Evolutionary conservation across 1,140 invertebrate species (phyloP), one percentile per base, ranked within the genome.

Genomic region (Matsumurasca onukii): DNA sequence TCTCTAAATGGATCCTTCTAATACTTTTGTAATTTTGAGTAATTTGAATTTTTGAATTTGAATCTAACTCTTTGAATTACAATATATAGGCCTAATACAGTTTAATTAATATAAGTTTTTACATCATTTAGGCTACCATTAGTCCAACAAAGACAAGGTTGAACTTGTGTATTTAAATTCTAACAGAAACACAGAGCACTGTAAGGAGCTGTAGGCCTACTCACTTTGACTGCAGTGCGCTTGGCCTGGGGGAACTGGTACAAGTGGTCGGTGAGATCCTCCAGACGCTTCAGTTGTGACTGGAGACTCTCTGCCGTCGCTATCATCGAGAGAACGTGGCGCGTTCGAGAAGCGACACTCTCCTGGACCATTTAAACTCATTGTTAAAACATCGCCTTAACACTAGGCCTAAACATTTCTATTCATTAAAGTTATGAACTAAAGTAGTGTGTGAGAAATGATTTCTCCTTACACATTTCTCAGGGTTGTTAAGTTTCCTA

Each of bases 211-310:
- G n/a, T n/a, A n/a, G n/a, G n/a, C n/a, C n/a, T n/a, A 74, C 71
- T 76, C 81, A 89, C 87, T 80, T 89, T 90, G 22, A 89, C 84
- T 68, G 89, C 89, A 69, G 86, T 80, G 76, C 87, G 83, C 73
- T 86, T 86, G 1, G 90, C 84, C 74, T 91, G 86, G 0, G 89
- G 89, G 80, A 88, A 91, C 67, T 88, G 83, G 61, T 87, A 82
- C 0, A 94, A 76, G 76, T 93, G 90, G 12, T 79, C 77, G 49
- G 88, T 84, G 25, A 94, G 81, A 76, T 90, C 86, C 73, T 91
- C 86, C 1, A 89, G 76, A 69, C 88, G 79, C 45, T 81, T 82
- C 48, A 85, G 74, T 67, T 84, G 84, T 1, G 86, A 86, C n/a
- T 81, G 77, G 27, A 79, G 76, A 2, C 82, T 87, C 72, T 85